A percentile compares a stretch with the other conserved stretches of the same genome.
Conservation (phyloP, 2,888 invertebrate species). For the Copidosoma aretas region DNA sequence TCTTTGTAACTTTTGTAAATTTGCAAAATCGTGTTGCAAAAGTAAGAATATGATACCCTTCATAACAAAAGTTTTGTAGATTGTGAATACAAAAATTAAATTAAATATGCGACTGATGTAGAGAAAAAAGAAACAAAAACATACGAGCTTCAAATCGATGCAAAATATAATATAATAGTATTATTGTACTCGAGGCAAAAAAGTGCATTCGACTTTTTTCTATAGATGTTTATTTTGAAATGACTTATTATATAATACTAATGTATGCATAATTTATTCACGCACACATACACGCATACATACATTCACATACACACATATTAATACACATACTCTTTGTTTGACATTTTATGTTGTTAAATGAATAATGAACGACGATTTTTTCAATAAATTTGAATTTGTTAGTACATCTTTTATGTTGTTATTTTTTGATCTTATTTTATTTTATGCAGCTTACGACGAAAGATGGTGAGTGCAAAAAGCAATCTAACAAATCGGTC, state of each 20-base stretch:
- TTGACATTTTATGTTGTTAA: neutral
- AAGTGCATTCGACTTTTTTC: slow-evolving; percentile 9
- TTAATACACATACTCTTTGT: neutral
- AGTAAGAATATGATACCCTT: neutral
- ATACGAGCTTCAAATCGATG: slow-evolving; percentile 5
- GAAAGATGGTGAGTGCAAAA: neutral
- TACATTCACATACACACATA: neutral
- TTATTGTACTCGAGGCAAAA: neutral
- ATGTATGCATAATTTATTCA: slow-evolving; percentile 3
- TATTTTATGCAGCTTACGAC: neutral
- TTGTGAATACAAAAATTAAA: slow-evolving; percentile 2
- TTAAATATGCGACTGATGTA: too few species aligned
- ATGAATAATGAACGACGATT: neutral
- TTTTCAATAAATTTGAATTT: neutral
- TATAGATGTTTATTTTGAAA: slow-evolving; percentile 14
- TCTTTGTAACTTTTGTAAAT: slow-evolving; percentile 22
- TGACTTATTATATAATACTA: slow-evolving; percentile 16
- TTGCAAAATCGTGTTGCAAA: neutral
- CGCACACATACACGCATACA: neutral
- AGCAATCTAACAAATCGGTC: slow-evolving; percentile 18
- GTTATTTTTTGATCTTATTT: neutral
- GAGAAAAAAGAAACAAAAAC: too few species aligned
- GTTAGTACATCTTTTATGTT: neutral
- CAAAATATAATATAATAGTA: neutral
- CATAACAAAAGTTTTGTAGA: slow-evolving; percentile 16